phyloP scores from a whole-genome alignment of 2,888 invertebrate genomes.

The Baccha elongata region DNA sequence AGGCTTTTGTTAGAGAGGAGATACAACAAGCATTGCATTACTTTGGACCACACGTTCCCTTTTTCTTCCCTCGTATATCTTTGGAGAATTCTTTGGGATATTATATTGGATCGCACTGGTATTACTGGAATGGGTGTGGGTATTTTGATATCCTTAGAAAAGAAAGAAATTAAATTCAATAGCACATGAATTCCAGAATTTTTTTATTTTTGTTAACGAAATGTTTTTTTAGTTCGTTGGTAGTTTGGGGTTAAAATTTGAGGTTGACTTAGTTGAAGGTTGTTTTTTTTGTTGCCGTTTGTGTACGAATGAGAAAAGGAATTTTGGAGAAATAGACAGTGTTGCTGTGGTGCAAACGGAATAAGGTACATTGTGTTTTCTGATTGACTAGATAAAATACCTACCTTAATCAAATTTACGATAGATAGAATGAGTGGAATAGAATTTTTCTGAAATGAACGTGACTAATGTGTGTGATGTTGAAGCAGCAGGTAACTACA shows the following conservation, averaged over 20 bases:
- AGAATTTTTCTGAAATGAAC: no score
- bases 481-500: no score
- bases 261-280: slow-evolving; percentile 16
- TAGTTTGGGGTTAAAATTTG: slow-evolving; percentile 28
- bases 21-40: slow-evolving; percentile 41
- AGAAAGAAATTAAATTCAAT: slow-evolving; percentile 5
- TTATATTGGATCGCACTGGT: slow-evolving; percentile 13
- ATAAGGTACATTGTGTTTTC: no score
- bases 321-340: slow-evolving; percentile 29
- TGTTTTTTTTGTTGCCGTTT: background rate
- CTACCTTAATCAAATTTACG: no score
- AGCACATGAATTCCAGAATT: slow-evolving; percentile 1
- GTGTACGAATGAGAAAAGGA: background rate
- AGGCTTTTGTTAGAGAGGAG: slow-evolving; percentile 40
- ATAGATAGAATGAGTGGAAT: no score
- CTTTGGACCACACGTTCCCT: background rate
- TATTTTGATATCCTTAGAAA: slow-evolving; percentile 38
- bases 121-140: slow-evolving; percentile 35
- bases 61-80: slow-evolving; percentile 30
- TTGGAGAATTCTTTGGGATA: slow-evolving; percentile 33
- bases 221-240: background rate
- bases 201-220: background rate
- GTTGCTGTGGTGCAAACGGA: slow-evolving; percentile 31
- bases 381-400: no score
- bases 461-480: no score